These are phyloP conservation scores for Sesamia inferens DNA, from an alignment of 2,888 invertebrate genomes.

Conservation along the genomic window DNA sequence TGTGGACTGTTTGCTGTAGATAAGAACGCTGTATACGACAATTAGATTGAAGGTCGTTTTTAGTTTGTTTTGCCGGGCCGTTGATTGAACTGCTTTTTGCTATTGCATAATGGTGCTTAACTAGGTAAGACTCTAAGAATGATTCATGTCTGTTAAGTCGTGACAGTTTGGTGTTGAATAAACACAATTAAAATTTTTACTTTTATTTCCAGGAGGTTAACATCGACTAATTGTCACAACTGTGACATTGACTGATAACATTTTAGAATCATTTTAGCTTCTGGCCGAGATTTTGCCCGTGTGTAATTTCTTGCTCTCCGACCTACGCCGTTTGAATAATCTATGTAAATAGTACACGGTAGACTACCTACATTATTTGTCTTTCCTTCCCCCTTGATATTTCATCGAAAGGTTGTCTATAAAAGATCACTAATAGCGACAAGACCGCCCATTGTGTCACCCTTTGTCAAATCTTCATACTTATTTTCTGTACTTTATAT, in stretches of 20 bases:
- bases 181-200: conserved; percentile 14
- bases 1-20: conserved; percentile 50
- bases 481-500: too few species aligned
- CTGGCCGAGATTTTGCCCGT: not conserved
- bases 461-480: too few species aligned
- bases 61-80: conserved; percentile 19
- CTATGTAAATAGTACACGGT: too few species aligned
- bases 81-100: conserved; percentile 25
- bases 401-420: too few species aligned
- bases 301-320: not conserved
- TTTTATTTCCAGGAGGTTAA: not conserved
- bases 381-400: too few species aligned
- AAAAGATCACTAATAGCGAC: too few species aligned
- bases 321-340: too few species aligned
- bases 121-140: not conserved
- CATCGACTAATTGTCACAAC: not conserved
- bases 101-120: not conserved
- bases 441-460: too few species aligned
- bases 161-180: conserved; percentile 16
- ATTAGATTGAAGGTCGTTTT: conserved; percentile 36
- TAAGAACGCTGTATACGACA: conserved; percentile 47
- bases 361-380: too few species aligned
- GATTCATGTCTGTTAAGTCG: not conserved
- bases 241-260: conserved; percentile 4
- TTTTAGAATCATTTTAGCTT: not conserved